Evolutionary conservation across 2,113 vertebrate genomes (phyloP), one percentile per base, ranked within the genome.

Genomic region (Herpetotheres cachinnans): DNA sequence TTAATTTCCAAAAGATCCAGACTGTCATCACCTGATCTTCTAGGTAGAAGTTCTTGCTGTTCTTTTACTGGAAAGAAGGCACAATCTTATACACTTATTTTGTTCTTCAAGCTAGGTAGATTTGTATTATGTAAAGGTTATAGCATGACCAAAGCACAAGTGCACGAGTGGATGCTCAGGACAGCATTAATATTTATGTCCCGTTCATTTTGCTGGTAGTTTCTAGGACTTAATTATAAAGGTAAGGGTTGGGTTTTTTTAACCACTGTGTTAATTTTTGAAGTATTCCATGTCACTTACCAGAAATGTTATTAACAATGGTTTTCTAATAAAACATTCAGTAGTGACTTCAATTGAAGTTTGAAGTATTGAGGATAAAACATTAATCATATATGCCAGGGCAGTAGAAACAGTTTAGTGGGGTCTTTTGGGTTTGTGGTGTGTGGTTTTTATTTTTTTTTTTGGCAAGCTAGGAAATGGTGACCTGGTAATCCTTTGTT

Each of bases 71-170:
- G 16, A 63, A 84, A 52, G 50, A 25, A 19, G 5, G 21, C 5
- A 2, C 17, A 24, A 1, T 70, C 22, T 56, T 69, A 16, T 47
- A 32, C 27, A 0, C 2, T 0, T 52, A 7, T 54, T 76, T 32
- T 3, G 1, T 70, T 89, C n/a, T 58, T 82, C 55, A 36, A 47
- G 55, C 55, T 74, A 16, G 20, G 10, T 85, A 16, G 47, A 34
- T 61, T 46, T 63, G 12, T 69, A 18, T 55, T 59, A 9, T 47
- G 8, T 47, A 17, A 32, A 61, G 36, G 6, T 61, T 74, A 40
- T 13, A 56, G 7, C 17, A n/a, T 61, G 54, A 50, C n/a, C 22
- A 59, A 61, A 73, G 32, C 25, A 47, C 11, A 42, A 38, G 14
- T 38, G 8, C 2, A 4, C 1, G 11, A 27, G 24, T 30, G 34